phyloP scores from a whole-genome alignment of 23 tunicate species.

The Clavelina lepadiformis region DNA sequence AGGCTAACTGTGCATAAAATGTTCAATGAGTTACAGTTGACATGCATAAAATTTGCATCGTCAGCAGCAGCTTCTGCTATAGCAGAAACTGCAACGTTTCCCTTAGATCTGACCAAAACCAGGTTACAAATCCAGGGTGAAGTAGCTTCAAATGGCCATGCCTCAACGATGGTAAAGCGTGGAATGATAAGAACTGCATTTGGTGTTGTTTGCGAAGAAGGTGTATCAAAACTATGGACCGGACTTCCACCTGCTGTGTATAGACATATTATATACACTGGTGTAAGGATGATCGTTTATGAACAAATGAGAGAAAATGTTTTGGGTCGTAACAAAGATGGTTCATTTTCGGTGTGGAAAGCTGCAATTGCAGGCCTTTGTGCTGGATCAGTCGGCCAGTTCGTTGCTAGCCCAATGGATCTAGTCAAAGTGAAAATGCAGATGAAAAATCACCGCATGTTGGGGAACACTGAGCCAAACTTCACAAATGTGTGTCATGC shows the following conservation, averaged over 20 bases:
- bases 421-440: slow-evolving; percentile 93
- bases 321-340: slow-evolving; percentile 59
- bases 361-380: slow-evolving; percentile 52
- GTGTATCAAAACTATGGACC: slow-evolving; percentile 59
- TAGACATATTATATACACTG: slow-evolving; percentile 66
- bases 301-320: slow-evolving; percentile 64
- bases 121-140: slow-evolving; percentile 77
- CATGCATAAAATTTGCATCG: slow-evolving; percentile 41
- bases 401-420: slow-evolving; percentile 85
- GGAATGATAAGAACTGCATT: slow-evolving; percentile 60
- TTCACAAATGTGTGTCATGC: slow-evolving; percentile 42
- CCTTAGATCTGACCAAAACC: slow-evolving; percentile 69
- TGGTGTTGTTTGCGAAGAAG: slow-evolving; percentile 52
- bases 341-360: slow-evolving; percentile 61
- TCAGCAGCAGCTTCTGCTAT: slow-evolving; percentile 52
- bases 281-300: slow-evolving; percentile 64
- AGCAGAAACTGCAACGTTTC: slow-evolving; percentile 77
- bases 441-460: slow-evolving; percentile 47
- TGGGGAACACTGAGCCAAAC: slow-evolving; percentile 55
- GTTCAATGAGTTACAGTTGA: slow-evolving; percentile 6
- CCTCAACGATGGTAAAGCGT: slow-evolving; percentile 12
- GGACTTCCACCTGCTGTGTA: slow-evolving; percentile 70
- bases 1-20: too few species aligned
- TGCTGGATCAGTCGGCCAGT: slow-evolving; percentile 75
- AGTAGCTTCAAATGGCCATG: slow-evolving; percentile 11